phyloP scores from a whole-genome alignment of 2,888 invertebrate genomes.

The Drosophila vallismaia region DNA sequence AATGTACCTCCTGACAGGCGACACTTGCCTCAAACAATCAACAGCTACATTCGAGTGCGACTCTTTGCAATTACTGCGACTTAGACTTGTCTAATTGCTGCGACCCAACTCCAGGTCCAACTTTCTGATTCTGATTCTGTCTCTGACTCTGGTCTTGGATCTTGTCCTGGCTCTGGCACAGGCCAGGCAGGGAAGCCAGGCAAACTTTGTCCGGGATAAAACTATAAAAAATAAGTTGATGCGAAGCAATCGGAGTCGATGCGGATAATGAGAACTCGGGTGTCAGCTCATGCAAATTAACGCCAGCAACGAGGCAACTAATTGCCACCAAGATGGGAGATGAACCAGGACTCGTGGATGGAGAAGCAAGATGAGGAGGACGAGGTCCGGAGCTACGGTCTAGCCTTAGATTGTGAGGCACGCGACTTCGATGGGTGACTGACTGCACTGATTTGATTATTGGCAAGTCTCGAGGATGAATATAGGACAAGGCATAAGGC shows the following conservation, averaged over 20 bases:
- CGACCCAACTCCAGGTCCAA: slow-evolving; percentile 9
- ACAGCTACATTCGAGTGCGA: slow-evolving; percentile 50
- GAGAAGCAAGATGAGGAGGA: not conserved
- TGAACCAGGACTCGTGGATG: not conserved
- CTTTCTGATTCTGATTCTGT: not conserved
- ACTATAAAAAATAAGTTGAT: slow-evolving; percentile 37
- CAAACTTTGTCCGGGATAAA: slow-evolving; percentile 21
- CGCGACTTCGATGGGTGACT: slow-evolving; percentile 47
- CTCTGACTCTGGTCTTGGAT: not conserved
- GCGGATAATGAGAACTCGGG: slow-evolving; percentile 61
- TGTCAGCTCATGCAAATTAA: slow-evolving; percentile 68
- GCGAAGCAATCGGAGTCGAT: slow-evolving; percentile 39
- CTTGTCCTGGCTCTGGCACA: not conserved
- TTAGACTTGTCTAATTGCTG: slow-evolving; percentile 73
- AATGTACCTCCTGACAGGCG: slow-evolving; percentile 10
- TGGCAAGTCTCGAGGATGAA: slow-evolving; percentile 3
- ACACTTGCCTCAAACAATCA: slow-evolving; percentile 58
- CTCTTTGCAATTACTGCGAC: slow-evolving; percentile 71
- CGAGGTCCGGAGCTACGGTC: not conserved
- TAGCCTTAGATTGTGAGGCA: slow-evolving; percentile 49
- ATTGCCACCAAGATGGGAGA: slow-evolving; percentile 13
- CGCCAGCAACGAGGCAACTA: slow-evolving; percentile 52
- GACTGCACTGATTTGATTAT: slow-evolving; percentile 66
- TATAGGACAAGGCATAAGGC: too few species aligned
- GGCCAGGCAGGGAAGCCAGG: not conserved